Base-by-base conservation (phyloP, 2,113 vertebrate genomes). In the Mionectes macconnelli region DNA sequence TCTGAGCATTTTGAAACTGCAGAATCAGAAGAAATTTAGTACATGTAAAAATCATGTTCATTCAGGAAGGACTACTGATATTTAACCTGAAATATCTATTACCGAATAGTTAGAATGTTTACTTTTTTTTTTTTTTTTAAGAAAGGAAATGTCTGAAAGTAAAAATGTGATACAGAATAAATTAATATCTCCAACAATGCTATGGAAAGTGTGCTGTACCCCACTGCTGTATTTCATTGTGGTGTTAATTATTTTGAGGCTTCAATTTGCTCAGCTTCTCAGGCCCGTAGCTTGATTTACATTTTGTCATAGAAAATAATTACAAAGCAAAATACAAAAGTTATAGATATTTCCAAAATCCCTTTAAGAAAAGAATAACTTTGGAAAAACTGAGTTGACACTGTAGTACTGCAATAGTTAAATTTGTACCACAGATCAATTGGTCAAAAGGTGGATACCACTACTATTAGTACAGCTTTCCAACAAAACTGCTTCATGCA, bases 301-400 rank as follows among this genome's bases (percentile, higher is more conserved):
- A 84, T 95, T 95, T 97, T 93, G 82, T 64, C 96, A 93, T n/a
- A 86, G 52, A 87, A 96, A 91, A 92, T 18, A 74, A 95, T 72
- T 88, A 76, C 20, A 57, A 81, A 92, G 75, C 42, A 96, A 95
- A 97, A 88, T 89, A 66, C 50, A 30, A 94, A 93, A 80, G 55
- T 72, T 53, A 92, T 3, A 87, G 52, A 81, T 88, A 96, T 81
- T 94, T 49, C 12, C 31, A 91, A 67, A 86, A 16, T 16, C 69
- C 70, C 40, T 49, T 49, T 49, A 91, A 88, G 39, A 93, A 94
- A 79, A 33, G 55, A 96, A 52, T 27, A 45, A 57, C 66, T 49
- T 47, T 14, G 63, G 44, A 69, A 95, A 95, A 95, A 93, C n/a
- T 72, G 62, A 96, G 47, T 50, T 64, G 57, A 85, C 55, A 93